Percentiles rank a stretch among this genome's conserved stretches.
phyloP scores from a whole-genome alignment of 2,797 vertebrate genomes.

The Scleropages formosus region DNA sequence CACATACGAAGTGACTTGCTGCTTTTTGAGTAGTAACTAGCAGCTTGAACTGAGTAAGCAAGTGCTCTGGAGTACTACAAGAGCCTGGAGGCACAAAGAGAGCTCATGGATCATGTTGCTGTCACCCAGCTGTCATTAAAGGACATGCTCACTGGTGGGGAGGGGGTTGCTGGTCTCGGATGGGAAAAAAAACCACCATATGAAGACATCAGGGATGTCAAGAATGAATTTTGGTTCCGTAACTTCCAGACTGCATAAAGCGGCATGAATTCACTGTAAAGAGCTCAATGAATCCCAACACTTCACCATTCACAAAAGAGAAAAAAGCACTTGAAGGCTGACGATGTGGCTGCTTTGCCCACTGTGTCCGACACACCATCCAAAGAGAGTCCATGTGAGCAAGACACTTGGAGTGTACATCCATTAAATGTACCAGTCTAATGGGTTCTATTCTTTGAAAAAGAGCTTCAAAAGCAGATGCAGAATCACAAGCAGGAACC shows the following conservation, averaged over 20 bases:
- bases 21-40: too few relatives aligned
- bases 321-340: not conserved
- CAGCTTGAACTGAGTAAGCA: too few relatives aligned
- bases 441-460: not conserved
- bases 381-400: too few relatives aligned
- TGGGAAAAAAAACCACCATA: not conserved
- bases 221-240: not conserved
- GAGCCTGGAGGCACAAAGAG: too few relatives aligned
- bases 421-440: too few relatives aligned
- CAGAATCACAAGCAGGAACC: not conserved
- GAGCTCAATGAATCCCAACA: not conserved
- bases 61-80: too few relatives aligned
- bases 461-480: not conserved
- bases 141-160: too few relatives aligned
- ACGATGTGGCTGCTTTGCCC: not conserved
- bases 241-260: not conserved
- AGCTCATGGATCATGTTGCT: too few relatives aligned
- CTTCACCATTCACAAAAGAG: not conserved
- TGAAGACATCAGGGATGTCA: not conserved
- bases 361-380: not conserved
- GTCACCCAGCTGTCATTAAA: too few relatives aligned
- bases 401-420: too few relatives aligned
- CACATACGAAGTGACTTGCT: too few relatives aligned
- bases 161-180: too few relatives aligned
- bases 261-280: constrained; percentile 6